Evolutionary conservation across 2,113 vertebrate genomes (phyloP), one percentile per base, ranked within the genome.

Genomic region (Campylorhamphus procurvoides): DNA sequence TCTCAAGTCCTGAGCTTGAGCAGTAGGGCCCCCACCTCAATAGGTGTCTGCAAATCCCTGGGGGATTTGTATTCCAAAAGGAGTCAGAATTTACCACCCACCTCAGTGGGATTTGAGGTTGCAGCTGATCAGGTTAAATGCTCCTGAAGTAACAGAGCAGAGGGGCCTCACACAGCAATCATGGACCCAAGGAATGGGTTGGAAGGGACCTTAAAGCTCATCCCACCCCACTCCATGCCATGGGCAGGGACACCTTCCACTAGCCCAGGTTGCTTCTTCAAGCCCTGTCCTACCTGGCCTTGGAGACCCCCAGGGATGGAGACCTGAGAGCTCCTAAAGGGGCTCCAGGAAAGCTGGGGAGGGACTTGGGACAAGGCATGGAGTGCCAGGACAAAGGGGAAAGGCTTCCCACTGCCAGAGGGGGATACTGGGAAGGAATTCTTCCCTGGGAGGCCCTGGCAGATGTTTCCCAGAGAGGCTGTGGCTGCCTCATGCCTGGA

Each of bases 251-350:
- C 71, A 62, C 3, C 20, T 76, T 20, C 40, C 63, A 55, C 47
- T 27, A 6, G 5, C 7, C 79, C 35, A 62, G 29, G 5, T 4
- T 42, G 22, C 17, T 83, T 14, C 17, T 83, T 14, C 87, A 69
- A 62, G 17, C 14, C 9, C 0, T 0, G 0, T 69, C 63, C 63
- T 55, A 0, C 14, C 63, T 49, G 20, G 55, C 40, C 63, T 83
- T 35, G 55, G 3, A 23, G 47, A 28, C 5, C 69, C 14, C 46
- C 40, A 35, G 7, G 62, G 29, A 28, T 66, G 40, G 20, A 66
- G 40, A 35, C 17, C 6, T 62, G 6, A 55, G 35, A 69, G 17
- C 29, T 19, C 4, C 29, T 42, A 2, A 49, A 76, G 29, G 14
- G 14, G 17, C 55, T 83, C 18, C 35, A 56, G 10, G 47, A 69